A percentile compares a stretch with the other conserved stretches of the same genome.
These are phyloP conservation scores for Prosapia bicincta DNA, from an alignment of 2,888 invertebrate species.

Conservation along the genomic window DNA sequence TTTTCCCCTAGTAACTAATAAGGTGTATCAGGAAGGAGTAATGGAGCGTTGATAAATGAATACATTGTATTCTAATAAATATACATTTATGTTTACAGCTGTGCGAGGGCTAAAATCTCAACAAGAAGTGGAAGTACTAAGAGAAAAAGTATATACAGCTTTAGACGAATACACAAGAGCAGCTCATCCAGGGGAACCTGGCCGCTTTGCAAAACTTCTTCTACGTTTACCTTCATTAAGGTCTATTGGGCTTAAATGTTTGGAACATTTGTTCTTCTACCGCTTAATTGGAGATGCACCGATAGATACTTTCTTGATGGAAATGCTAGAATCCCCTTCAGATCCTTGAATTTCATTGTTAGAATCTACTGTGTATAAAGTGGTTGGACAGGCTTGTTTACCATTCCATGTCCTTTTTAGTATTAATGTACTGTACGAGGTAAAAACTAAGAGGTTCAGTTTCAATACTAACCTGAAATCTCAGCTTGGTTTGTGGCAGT, in stretches of 20 bases:
- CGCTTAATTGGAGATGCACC: constrained; percentile 84
- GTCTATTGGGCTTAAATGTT: constrained; percentile 89
- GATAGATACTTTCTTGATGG: constrained; percentile 79
- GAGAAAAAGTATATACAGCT: constrained; percentile 94
- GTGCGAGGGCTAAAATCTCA: constrained; percentile 84
- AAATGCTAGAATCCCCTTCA: constrained; percentile 68
- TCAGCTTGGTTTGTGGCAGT: too few species aligned
- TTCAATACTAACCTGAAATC: too few species aligned
- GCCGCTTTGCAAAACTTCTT: constrained; percentile 91
- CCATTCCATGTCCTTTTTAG: too few species aligned
- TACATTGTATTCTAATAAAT: background rate
- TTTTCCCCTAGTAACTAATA: too few species aligned
- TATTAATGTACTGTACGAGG: too few species aligned
- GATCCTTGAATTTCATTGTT: constrained; percentile 3
- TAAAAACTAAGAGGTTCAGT: too few species aligned
- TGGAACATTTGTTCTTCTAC: constrained; percentile 94
- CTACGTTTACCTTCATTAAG: constrained; percentile 84
- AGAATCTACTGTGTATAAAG: too few species aligned
- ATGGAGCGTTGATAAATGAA: too few species aligned
- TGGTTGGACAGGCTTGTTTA: too few species aligned
- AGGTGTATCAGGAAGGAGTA: too few species aligned
- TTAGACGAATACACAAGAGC: constrained; percentile 92
- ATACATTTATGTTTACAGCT: constrained; percentile 52
- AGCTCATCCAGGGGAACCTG: constrained; percentile 86
- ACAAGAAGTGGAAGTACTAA: constrained; percentile 75